Base-by-base conservation (phyloP, 1,140 invertebrate species). In the Scaptomyza montana region DNA sequence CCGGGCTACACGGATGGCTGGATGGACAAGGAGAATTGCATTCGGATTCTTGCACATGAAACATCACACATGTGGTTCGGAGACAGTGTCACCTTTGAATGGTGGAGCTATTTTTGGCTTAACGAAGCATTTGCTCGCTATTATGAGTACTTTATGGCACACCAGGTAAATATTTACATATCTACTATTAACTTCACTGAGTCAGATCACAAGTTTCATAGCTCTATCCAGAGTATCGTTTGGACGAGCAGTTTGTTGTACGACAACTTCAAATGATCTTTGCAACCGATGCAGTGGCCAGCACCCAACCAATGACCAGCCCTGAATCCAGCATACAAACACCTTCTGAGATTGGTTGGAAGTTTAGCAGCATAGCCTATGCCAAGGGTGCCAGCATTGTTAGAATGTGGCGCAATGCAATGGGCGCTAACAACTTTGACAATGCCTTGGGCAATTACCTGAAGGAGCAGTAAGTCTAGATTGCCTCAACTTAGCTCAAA, bases 61-160 rank as follows among this genome's bases (percentile, higher is more conserved):
- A 93, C 94, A 5, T 92, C 93, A 1, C 95, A 95, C 82, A 94
- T 94, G 92, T 96, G 95, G 95, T 95, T 95, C 65, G 95, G 95
- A 7, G 93, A 96, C 90, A 92, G 94, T 8, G 94, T 95, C 0
- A 95, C 95, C 10, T 94, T 94, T 50, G 91, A 93, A 9, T 95
- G 94, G 94, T 96, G 95, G 95, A 93, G 93, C 28, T 93, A 93
- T 39, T 92, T 94, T 1, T 96, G 95, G 95, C 89, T 96, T 0
- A 95, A 95, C 74, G 95, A 96, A 91, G 94, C 94, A 0, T 96
- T 96, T 82, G 95, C 95, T 1, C 93, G 94, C 78, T 95, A 94
- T 64, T 94, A 94, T 65, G 92, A 95, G 93, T 96, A 96, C 87
- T 96, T 76, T 19, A 78, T 91, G 76, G 68, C 89, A 4, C 62